Evolutionary conservation across 2,888 invertebrate genomes (phyloP), one percentile per base, ranked within the genome.

Genomic region (Dugesia japonica): DNA sequence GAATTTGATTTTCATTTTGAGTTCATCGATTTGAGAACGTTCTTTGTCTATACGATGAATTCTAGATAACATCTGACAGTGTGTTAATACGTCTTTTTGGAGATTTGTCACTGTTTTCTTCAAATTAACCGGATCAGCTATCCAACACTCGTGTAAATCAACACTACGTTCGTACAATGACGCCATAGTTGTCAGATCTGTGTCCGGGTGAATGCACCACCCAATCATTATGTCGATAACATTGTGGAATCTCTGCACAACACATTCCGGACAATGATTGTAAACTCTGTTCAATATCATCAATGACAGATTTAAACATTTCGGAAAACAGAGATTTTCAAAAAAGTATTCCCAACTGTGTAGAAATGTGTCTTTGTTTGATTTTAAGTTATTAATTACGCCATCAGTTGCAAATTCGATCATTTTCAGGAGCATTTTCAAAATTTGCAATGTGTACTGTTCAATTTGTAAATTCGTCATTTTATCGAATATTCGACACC

Each of bases 221-320:
- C 56, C 56, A 23, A 56, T 56, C 56, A 56, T 56, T 56, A 56
- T 56, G 17, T 56, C 56, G 56, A 56, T 56, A 56, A 56, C 56
- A 56, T 56, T 56, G 23, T 56, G 56, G 17, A 56, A 56, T 56
- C 56, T 4, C 1, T 56, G 9, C 9, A 23, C 7, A n/a, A 56
- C 56, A 23, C 1, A 4, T 9, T 20, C 56, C n/a, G 56, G 56
- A 56, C 56, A 56, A n/a, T 56, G 56, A 56, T n/a, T 56, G 23
- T 13, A 20, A 23, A 56, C 23, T 4, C n/a, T 20, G 4, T 56
- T n/a, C 7, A 56, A 23, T 9, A 56, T 23, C 20, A 56, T 56
- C 4, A 56, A n/a, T 7, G 56, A 56, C 17, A 56, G 17, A 56
- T 56, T 56, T 7, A 56, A 23, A n/a, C 56, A 56, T 56, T 56